Percentiles rank a stretch among this genome's conserved stretches.
These are phyloP conservation scores for Stichodactyla helianthus DNA, from an alignment of 64 coral and sea anemone genomes.

Conservation along the genomic window DNA sequence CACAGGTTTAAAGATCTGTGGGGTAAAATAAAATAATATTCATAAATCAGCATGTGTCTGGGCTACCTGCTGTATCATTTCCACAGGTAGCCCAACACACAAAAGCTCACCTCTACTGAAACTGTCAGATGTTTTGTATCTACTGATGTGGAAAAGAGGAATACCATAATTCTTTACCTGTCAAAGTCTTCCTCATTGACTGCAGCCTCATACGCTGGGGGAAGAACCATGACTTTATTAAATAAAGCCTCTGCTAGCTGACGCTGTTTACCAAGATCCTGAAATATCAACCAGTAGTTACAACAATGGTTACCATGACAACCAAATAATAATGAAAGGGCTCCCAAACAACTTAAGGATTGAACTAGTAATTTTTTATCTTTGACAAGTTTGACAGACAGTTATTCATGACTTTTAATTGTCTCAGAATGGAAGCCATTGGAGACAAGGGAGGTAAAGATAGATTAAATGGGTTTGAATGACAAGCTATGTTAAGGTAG, in stretches of 20 bases:
- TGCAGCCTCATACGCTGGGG: slow-evolving; percentile 70
- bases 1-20: slow-evolving; percentile 86
- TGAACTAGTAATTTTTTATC: no score
- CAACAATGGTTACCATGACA: background rate
- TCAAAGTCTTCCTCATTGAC: slow-evolving; percentile 82
- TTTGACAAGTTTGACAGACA: no score
- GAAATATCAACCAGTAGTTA: background rate
- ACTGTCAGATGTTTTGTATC: no score
- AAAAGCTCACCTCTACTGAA: no score
- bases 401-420: background rate
- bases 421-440: no score
- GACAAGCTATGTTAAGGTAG: no score
- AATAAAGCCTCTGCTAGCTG: slow-evolving; percentile 63
- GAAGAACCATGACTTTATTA: slow-evolving; percentile 73
- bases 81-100: no score
- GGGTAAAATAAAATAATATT: background rate
- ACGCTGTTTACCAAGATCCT: slow-evolving; percentile 78
- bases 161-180: slow-evolving; percentile 29
- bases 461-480: no score
- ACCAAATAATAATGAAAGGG: no score
- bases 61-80: background rate
- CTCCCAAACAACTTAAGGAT: no score
- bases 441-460: no score
- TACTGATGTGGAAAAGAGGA: background rate
- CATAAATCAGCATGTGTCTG: background rate